Evolutionary conservation across 1,140 invertebrate species (phyloP).

Genomic region (Camponotus vicinus): DNA sequence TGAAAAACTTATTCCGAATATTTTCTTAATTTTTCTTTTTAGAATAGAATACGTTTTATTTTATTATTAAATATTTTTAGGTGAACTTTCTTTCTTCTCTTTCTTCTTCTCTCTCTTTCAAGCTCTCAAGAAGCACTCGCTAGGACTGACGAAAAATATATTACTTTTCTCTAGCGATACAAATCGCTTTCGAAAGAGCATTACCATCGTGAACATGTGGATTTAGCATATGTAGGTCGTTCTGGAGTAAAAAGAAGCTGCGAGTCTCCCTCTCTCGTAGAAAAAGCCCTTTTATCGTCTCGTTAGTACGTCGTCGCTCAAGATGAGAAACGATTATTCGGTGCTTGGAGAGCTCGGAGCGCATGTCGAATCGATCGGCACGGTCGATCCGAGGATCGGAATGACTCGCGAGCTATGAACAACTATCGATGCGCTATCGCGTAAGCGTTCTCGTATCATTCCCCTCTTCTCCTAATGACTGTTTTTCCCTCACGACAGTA

Average conservation of each 20-base stretch:
- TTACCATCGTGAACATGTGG: slow-evolving; percentile 10
- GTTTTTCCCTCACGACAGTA: slow-evolving; percentile 37
- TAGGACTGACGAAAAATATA: slow-evolving; percentile 2
- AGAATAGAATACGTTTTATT: background rate
- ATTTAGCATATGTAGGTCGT: slow-evolving; percentile 15
- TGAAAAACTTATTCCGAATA: too few species aligned
- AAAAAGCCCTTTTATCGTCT: slow-evolving; percentile 61
- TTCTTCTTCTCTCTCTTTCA: background rate
- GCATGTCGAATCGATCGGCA: slow-evolving; percentile 67
- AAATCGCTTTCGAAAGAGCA: background rate
- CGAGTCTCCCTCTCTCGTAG: background rate
- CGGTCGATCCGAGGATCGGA: slow-evolving; percentile 62
- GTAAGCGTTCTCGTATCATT: slow-evolving; percentile 55
- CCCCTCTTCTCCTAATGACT: slow-evolving; percentile 17
- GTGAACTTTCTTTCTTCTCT: background rate
- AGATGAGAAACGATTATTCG: slow-evolving; percentile 70
- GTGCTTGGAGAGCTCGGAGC: slow-evolving; percentile 58
- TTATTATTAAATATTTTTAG: slow-evolving; percentile 15
- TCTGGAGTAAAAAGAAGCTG: background rate
- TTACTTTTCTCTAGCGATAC: background rate
- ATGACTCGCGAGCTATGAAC: slow-evolving; percentile 62
- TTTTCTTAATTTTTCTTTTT: too few species aligned
- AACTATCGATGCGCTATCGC: slow-evolving; percentile 68
- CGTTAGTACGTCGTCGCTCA: slow-evolving; percentile 60
- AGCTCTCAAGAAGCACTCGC: background rate